Base-by-base conservation (phyloP, 2,888 invertebrate genomes). In the Aleiodes testaceus region DNA sequence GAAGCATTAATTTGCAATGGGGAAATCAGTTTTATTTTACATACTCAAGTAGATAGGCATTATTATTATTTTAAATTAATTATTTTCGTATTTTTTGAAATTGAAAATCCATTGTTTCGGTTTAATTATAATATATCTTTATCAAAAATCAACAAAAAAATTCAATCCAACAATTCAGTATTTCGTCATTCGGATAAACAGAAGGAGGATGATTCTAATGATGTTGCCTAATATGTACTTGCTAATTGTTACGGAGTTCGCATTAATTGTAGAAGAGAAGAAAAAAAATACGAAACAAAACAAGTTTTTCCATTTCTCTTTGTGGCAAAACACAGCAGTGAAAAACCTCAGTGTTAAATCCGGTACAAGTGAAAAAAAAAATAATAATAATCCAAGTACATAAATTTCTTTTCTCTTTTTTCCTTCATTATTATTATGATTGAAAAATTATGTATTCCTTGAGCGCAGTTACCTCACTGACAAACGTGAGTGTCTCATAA, bases 401-500 rank as follows among this genome's bases (percentile, higher is more conserved):
- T 5, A 49, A 12, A 14, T 16, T 14, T 16, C 12, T 16, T 49
- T 16, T 49, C 49, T 16, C n/a, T 42, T 36, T 59, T n/a, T 36
- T 14, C 16, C 11, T 14, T 26, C 18, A 49, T 16, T 16, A 14
- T 16, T 16, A 49, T 16, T 16, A 14, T 16, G 14, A 14, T 49
- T 7, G 4, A 14, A 49, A 49, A 14, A 49, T 49, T 16, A 14
- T 16, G 16, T 49, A 49, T 49, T 36, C 36, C n/a, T 14, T 11
- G 59, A 59, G 42, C 42, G 14, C 16, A 36, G 59, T 59, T 59
- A 55, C 59, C 59, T 59, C 36, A 59, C 42, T 59, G 59, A 36
- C 16, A 59, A 36, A 55, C 70, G 49, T 49, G 61, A 30, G 59
- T 59, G 53, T 44, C 49, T 64, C 36, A 64, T 75, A 75, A 75